phyloP scores from a whole-genome alignment of 2,888 invertebrate genomes.

The Netelia melanura region DNA sequence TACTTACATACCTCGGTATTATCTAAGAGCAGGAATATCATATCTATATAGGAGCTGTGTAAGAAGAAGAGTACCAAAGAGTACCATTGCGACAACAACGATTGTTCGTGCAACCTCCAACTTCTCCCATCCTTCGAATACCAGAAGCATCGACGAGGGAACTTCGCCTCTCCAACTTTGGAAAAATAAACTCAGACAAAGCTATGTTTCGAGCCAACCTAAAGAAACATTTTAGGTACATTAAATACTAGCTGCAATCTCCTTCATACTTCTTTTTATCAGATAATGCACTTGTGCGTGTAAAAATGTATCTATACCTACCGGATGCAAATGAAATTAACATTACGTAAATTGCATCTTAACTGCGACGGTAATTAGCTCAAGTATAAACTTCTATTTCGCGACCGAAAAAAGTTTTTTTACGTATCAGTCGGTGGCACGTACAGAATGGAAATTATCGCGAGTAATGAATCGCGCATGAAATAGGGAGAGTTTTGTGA shows the following conservation, averaged over 20 bases:
- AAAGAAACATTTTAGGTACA: constrained; percentile 14
- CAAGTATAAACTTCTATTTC: background rate
- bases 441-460: constrained; percentile 15
- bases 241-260: background rate
- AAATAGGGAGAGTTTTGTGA: constrained; percentile 13
- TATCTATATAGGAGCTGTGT: background rate
- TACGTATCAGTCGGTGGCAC: background rate
- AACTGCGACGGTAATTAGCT: constrained; percentile 11
- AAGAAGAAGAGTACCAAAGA: constrained; percentile 2
- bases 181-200: constrained; percentile 14
- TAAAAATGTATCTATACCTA: background rate
- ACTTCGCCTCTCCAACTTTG: constrained; percentile 16
- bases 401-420: background rate
- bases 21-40: background rate
- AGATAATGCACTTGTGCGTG: background rate
- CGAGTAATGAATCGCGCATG: constrained; percentile 12
- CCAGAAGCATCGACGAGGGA: constrained; percentile 29
- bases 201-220: background rate
- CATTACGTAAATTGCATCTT: background rate
- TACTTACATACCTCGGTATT: background rate
- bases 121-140: constrained; percentile 26
- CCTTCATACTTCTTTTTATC: background rate
- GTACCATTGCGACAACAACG: constrained; percentile 10
- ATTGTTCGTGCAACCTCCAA: constrained; percentile 25
- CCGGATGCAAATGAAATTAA: background rate